These are phyloP conservation scores for Rana temporaria DNA, from an alignment of 2,113 vertebrate genomes.

Conservation along the genomic window DNA sequence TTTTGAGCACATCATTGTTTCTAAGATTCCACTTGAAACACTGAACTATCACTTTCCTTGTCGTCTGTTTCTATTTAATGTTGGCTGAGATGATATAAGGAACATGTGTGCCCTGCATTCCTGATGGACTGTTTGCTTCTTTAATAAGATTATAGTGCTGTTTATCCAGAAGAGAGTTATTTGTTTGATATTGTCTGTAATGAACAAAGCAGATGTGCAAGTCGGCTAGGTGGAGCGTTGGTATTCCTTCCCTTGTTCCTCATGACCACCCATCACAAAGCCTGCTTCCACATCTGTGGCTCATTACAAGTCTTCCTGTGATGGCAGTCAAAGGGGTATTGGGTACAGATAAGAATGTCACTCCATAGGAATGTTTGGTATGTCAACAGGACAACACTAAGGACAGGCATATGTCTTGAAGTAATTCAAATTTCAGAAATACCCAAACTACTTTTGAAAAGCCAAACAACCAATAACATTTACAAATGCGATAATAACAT, in stretches of 20 bases:
- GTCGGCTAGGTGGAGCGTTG: neutral
- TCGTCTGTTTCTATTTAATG: constrained; percentile 38
- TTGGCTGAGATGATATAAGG: constrained; percentile 11
- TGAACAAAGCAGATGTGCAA: constrained; percentile 49
- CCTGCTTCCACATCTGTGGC: constrained; percentile 27
- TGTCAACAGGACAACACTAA: constrained; percentile 15
- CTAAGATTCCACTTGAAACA: neutral
- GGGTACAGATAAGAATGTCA: constrained; percentile 19
- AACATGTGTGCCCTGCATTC: constrained; percentile 43
- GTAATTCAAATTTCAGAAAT: neutral
- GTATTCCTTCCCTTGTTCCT: neutral
- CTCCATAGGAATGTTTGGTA: constrained; percentile 38
- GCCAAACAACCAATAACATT: no score
- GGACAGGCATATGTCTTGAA: neutral
- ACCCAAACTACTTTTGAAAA: no score
- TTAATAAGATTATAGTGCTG: constrained; percentile 34
- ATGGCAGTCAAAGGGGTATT: constrained; percentile 7
- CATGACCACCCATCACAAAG: constrained; percentile 41
- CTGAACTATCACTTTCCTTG: constrained; percentile 17
- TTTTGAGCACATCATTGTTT: neutral
- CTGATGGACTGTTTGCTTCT: constrained; percentile 10
- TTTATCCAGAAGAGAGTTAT: constrained; percentile 44
- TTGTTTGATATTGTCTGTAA: constrained; percentile 38
- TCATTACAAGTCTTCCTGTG: constrained; percentile 13
- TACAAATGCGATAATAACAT: no score